Base-by-base conservation (phyloP, 2,113 vertebrate species). In the Noturus placidus region DNA sequence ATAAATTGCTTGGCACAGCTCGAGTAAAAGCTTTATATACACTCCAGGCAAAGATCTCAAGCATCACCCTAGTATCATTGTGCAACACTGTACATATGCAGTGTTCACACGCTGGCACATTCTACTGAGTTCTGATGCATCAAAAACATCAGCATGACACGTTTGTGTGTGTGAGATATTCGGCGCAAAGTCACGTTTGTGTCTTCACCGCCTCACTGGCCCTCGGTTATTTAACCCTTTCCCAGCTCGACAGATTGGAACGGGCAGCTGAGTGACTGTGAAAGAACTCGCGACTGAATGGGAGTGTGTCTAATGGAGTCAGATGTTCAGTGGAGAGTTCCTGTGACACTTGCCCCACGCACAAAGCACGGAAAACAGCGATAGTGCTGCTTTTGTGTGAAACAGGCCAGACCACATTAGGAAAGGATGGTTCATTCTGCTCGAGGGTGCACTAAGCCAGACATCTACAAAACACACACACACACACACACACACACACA, bases 281-380 rank as follows among this genome's bases (percentile, higher is more conserved):
- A 83, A 87, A 83, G 80, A 63, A 30, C 59, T 30, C 1, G 54
- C 52, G 78, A 82, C 52, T 87, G 86, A 87, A 83, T 85, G 86
- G 33, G 76, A 79, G 83, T 67, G 52, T 87, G 88, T 83, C 70
- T 85, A 82, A 84, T 89, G 88, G 56, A 87, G 88, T 89, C 88
- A 89, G 82, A 89, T 89, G 86, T 84, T 85, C 77, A 89, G 79
- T 77, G 86, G 56, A 74, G 67, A 89, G 89, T 80, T 87, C 80
- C 77, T 80, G 67, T 85, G 76, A 59, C 80, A 79, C 27, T 74
- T 70, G 67, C 83, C 84, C 78, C n/a, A 22, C 9, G 52, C 65
- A 83, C 69, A 63, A 72, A 83, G 70, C 79, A 67, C 27, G 22
- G 70, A 70, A 57, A 50, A 56, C 86, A 57, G 78, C 57, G 65